These are phyloP conservation scores for Metopolophium dirhodum DNA, from an alignment of 1,140 invertebrate species.

Conservation along the genomic window DNA sequence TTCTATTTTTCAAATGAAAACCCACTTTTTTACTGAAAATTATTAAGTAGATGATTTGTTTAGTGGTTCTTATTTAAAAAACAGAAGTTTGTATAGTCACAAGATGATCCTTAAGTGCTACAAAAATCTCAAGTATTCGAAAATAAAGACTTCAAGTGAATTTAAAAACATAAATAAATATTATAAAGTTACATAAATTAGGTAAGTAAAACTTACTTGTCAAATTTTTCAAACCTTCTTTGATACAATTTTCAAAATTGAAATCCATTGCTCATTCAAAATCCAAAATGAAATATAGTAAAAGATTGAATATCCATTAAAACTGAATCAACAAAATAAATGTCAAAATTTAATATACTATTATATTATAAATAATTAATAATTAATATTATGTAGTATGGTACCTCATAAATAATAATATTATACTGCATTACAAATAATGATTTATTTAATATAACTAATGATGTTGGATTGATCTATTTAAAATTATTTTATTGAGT, in stretches of 20 bases:
- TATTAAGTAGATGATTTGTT: too few relatives aligned
- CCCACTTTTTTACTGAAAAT: too few relatives aligned
- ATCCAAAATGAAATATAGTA: not conserved
- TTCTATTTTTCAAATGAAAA: too few relatives aligned
- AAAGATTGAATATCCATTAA: not conserved
- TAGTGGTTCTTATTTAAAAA: too few relatives aligned
- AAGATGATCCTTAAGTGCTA: too few relatives aligned
- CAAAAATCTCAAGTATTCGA: too few relatives aligned
- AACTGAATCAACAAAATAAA: not conserved
- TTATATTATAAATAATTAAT: not conserved
- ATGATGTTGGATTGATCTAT: too few relatives aligned
- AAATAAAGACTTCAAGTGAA: too few relatives aligned
- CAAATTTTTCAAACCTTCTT: not conserved
- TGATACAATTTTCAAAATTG: slow-evolving; percentile 5
- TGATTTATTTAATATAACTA: too few relatives aligned
- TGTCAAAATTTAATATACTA: not conserved
- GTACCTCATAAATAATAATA: not conserved
- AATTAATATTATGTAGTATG: not conserved
- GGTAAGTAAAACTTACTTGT: not conserved
- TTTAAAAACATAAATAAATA: not conserved
- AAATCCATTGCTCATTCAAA: not conserved
- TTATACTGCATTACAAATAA: not conserved
- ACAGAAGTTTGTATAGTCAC: too few relatives aligned
- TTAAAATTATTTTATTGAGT: too few relatives aligned
- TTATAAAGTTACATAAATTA: not conserved